Evolutionary conservation across 2,113 vertebrate species (phyloP).

Genomic region (Ophthalmotilapia sp.): DNA sequence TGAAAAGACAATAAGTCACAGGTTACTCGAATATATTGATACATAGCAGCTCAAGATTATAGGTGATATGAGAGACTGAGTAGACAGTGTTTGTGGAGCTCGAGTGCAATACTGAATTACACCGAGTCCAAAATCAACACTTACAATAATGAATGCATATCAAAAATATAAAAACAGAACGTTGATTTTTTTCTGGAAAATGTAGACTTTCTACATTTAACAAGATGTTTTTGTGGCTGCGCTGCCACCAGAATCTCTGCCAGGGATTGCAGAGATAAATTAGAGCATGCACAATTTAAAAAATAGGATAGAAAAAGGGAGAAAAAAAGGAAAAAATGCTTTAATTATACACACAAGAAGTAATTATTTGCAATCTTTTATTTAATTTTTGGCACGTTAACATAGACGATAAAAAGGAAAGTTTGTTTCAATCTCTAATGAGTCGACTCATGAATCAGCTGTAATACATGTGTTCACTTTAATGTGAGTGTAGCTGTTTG

Average conservation of each 20-base stretch:
- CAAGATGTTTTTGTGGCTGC: background rate
- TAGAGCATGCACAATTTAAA: background rate
- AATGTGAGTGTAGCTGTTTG: background rate
- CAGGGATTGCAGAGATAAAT: background rate
- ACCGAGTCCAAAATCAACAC: background rate
- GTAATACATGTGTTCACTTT: background rate
- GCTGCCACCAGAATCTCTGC: background rate
- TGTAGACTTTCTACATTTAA: background rate
- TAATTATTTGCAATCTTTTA: background rate
- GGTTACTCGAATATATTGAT: background rate
- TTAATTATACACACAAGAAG: background rate
- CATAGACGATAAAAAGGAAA: background rate
- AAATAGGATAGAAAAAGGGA: background rate
- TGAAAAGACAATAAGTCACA: slow-evolving; percentile 29
- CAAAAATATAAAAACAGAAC: background rate
- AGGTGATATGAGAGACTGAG: background rate
- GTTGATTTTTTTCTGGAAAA: background rate
- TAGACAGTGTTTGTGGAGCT: background rate
- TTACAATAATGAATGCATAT: background rate
- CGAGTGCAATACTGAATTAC: background rate
- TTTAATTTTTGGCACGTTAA: background rate
- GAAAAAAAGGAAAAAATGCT: background rate
- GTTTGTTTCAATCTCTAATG: background rate
- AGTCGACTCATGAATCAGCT: background rate
- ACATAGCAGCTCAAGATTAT: background rate